Base-by-base conservation (phyloP, 2,113 vertebrate species). In the Neodon shergylaensis region DNA sequence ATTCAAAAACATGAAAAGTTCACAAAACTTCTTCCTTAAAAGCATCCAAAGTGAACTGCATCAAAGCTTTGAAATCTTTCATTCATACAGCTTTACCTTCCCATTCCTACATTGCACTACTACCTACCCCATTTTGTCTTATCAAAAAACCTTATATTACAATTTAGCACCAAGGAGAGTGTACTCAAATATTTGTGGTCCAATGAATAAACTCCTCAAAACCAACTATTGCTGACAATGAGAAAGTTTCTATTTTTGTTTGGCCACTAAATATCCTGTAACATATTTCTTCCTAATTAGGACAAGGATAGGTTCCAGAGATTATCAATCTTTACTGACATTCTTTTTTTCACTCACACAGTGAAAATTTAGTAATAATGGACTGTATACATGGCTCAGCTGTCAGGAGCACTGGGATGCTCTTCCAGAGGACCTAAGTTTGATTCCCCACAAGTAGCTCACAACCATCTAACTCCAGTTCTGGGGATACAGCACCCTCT, bases 101-200 rank as follows among this genome's bases (percentile, higher is more conserved):
- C 54, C 17, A 61, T 6, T 74, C 49, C 49, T 63, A 90, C 84
- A 61, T 21, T 39, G 24, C 21, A 8, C 17, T 36, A 33, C 47
- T 47, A 85, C 26, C 58, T 54, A 96, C 7, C 49, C 36, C 36
- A 90, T 81, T 93, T n/a, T 65, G n/a, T 93, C 91, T 93, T 83
- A 47, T 81, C 42, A 77, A 36, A 33, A 7, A 85, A 52, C 36
- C 76, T 33, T 44, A 17, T 77, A 89, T 91, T 72, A 88, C 88
- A 88, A n/a, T 63, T 79, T 0, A 72, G 49, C n/a, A 52, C 65
- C 49, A 72, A 49, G 28, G 63, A 33, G 86, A 95, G 54, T 70
- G 3, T 4, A 93, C 65, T 70, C 79, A 96, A 93, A 54, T 91
- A 93, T 78, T 31, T 82, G 44, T 39, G 16, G 58, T 42, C n/a